These are phyloP conservation scores for Phylloscopus trochilus DNA, from an alignment of 2,113 vertebrate species.

Conservation along the genomic window DNA sequence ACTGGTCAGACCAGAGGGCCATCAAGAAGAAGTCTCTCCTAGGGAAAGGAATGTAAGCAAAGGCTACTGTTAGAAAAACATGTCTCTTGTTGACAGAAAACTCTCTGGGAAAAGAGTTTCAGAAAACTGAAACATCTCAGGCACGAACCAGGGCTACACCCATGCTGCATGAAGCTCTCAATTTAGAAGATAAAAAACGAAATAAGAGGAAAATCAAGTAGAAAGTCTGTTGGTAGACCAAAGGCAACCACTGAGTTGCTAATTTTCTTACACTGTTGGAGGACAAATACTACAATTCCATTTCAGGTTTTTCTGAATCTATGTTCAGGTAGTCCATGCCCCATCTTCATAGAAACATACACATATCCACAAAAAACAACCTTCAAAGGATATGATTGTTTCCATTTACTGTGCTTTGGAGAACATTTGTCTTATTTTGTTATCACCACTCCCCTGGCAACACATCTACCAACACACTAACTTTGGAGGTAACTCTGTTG, in stretches of 20 bases:
- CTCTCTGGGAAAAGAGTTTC: too few species aligned
- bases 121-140: too few species aligned
- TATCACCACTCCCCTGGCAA: neutral
- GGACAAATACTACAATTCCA: neutral
- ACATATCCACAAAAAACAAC: neutral
- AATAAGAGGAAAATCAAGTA: neutral
- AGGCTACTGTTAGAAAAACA: too few species aligned
- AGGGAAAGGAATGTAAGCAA: too few species aligned
- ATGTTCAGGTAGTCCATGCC: rapidly evolving
- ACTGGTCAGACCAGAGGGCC: too few species aligned
- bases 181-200: neutral
- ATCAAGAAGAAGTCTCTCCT: too few species aligned
- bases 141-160: neutral
- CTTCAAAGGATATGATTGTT: rapidly evolving
- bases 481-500: neutral
- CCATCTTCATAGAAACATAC: neutral
- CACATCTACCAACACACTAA: neutral
- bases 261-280: neutral
- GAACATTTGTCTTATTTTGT: neutral
- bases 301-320: neutral
- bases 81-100: too few species aligned
- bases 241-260: neutral
- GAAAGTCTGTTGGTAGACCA: neutral
- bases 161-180: neutral
- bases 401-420: neutral